These are phyloP conservation scores for Drosophila setifemur DNA, from an alignment of 1,140 invertebrate genomes.

Conservation along the genomic window DNA sequence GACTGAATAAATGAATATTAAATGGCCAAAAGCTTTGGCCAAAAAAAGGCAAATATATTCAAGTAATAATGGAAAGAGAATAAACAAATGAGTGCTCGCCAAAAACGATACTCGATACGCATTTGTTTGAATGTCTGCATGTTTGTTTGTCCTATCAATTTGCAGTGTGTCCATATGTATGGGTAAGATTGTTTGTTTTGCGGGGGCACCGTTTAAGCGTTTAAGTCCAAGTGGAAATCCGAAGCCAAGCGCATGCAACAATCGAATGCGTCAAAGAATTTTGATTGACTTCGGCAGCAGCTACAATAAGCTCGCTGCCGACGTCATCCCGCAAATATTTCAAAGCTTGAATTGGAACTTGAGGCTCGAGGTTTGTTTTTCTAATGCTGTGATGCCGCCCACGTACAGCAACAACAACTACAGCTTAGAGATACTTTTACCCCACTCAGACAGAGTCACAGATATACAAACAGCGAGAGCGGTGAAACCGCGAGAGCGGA, in stretches of 20 bases:
- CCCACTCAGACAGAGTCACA: slow-evolving; percentile 16
- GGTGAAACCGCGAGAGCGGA: slow-evolving; percentile 58
- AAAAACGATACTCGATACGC: slow-evolving; percentile 62
- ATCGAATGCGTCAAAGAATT: slow-evolving; percentile 43
- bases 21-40: slow-evolving; percentile 57
- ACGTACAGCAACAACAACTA: slow-evolving; percentile 50
- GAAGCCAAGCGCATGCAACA: slow-evolving; percentile 45
- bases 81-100: slow-evolving; percentile 47
- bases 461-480: slow-evolving; percentile 7
- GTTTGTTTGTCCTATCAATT: slow-evolving; percentile 69
- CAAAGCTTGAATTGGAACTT: slow-evolving; percentile 59
- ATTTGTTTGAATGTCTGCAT: slow-evolving; percentile 71
- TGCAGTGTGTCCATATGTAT: slow-evolving; percentile 25
- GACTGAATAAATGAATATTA: slow-evolving; percentile 79
- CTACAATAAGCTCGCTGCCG: slow-evolving; percentile 34
- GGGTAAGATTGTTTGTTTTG: neutral
- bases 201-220: neutral
- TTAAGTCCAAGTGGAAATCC: slow-evolving; percentile 17
- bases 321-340: slow-evolving; percentile 74
- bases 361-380: slow-evolving; percentile 54
- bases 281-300: slow-evolving; percentile 58
- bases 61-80: slow-evolving; percentile 36
- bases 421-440: slow-evolving; percentile 67
- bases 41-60: slow-evolving; percentile 33
- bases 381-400: slow-evolving; percentile 65